phyloP scores from a whole-genome alignment of 2,113 vertebrate genomes.

The Petaurus breviceps region DNA sequence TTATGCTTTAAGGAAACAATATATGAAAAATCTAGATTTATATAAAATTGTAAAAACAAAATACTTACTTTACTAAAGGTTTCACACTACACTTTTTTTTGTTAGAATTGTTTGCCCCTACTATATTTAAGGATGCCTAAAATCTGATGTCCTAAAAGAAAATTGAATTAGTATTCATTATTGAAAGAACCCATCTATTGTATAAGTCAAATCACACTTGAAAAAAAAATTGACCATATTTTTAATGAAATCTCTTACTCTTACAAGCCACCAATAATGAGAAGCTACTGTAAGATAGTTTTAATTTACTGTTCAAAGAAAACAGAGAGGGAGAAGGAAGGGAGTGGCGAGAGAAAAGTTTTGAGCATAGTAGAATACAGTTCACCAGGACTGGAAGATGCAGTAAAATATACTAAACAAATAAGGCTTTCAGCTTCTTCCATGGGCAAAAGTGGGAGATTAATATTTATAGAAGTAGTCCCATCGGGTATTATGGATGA shows the following conservation, averaged over 20 bases:
- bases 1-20: background rate
- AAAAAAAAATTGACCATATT: background rate
- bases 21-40: background rate
- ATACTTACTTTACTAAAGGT: background rate
- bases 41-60: background rate
- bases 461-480: background rate
- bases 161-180: background rate
- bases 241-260: background rate
- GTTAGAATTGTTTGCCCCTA: background rate
- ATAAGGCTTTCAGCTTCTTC: background rate
- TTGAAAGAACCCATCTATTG: too few relatives aligned
- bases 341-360: background rate
- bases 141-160: background rate
- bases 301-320: background rate
- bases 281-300: background rate
- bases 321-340: background rate
- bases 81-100: too few relatives aligned
- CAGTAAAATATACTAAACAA: background rate
- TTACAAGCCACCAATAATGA: background rate
- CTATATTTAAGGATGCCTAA: background rate
- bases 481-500: background rate
- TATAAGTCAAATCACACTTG: background rate
- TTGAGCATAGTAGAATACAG: background rate
- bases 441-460: background rate
- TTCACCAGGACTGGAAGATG: background rate